phyloP scores from a whole-genome alignment of 2,797 vertebrate species.

The Salmo trutta region DNA sequence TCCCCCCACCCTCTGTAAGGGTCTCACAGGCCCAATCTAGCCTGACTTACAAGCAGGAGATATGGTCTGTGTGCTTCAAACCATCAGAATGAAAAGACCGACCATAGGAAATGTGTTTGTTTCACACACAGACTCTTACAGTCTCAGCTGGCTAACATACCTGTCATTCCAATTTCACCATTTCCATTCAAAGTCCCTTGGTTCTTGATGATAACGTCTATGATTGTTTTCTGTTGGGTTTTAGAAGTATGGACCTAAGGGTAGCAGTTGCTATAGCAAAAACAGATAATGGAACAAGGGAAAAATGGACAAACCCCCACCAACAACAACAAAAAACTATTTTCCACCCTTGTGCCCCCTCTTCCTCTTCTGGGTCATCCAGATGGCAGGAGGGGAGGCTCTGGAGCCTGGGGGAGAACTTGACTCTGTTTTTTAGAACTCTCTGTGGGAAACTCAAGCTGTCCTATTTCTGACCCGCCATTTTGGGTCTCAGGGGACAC shows the following conservation, averaged over 20 bases:
- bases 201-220: background rate
- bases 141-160: too few species aligned
- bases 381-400: constrained; percentile 60
- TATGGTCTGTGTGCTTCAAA: background rate
- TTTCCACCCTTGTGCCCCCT: constrained; percentile 33
- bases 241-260: too few species aligned
- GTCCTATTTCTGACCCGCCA: constrained; percentile 20
- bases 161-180: background rate
- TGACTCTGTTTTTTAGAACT: constrained; percentile 57
- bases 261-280: background rate
- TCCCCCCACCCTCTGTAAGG: background rate
- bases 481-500: constrained; percentile 59
- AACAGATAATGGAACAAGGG: constrained; percentile 24
- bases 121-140: too few species aligned
- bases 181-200: background rate
- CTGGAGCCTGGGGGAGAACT: constrained; percentile 37
- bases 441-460: constrained; percentile 64
- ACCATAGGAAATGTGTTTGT: too few species aligned
- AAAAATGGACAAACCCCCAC: constrained; percentile 44
- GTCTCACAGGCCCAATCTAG: background rate
- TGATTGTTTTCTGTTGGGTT: background rate
- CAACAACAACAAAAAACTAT: constrained; percentile 19
- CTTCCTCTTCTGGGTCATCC: constrained; percentile 60
- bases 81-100: background rate
- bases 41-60: constrained; percentile 22